Conservation (phyloP, 1,140 invertebrate genomes). For the Meloidogyne exigua region DNA sequence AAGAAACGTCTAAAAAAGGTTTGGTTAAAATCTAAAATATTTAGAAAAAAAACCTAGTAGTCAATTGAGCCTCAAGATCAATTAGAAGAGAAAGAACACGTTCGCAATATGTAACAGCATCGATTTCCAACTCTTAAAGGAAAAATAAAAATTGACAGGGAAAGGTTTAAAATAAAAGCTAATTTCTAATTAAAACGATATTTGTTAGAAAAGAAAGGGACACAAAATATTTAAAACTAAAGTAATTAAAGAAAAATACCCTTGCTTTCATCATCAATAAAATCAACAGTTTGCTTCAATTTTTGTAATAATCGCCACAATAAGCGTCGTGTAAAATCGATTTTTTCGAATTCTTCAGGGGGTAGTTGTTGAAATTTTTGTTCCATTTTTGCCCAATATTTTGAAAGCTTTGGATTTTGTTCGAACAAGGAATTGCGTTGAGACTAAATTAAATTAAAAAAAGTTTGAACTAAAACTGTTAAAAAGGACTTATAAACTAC, state of each 20-base stretch:
- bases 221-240: no score
- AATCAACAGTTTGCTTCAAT: slow-evolving; percentile 80
- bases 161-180: no score
- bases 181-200: no score
- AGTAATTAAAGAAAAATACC: neutral
- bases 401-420: slow-evolving; percentile 81
- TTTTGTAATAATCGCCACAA: slow-evolving; percentile 83
- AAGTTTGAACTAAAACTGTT: neutral
- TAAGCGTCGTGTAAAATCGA: slow-evolving; percentile 84
- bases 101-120: slow-evolving; percentile 82
- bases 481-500: no score
- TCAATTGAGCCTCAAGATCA: slow-evolving; percentile 88
- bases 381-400: slow-evolving; percentile 84
- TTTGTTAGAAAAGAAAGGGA: no score
- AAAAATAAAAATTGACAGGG: no score
- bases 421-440: slow-evolving; percentile 82
- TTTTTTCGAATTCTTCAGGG: slow-evolving; percentile 72
- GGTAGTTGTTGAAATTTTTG: slow-evolving; percentile 76
- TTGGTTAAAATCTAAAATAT: neutral
- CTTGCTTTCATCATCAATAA: slow-evolving; percentile 67
- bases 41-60: slow-evolving; percentile 70
- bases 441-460: slow-evolving; percentile 64
- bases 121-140: slow-evolving; percentile 65
- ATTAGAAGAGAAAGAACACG: slow-evolving; percentile 92
- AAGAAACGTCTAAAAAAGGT: slow-evolving; percentile 74